These are phyloP conservation scores for Cynodonichthys magdalenae DNA, from an alignment of 2,797 vertebrate species.

Conservation along the genomic window DNA sequence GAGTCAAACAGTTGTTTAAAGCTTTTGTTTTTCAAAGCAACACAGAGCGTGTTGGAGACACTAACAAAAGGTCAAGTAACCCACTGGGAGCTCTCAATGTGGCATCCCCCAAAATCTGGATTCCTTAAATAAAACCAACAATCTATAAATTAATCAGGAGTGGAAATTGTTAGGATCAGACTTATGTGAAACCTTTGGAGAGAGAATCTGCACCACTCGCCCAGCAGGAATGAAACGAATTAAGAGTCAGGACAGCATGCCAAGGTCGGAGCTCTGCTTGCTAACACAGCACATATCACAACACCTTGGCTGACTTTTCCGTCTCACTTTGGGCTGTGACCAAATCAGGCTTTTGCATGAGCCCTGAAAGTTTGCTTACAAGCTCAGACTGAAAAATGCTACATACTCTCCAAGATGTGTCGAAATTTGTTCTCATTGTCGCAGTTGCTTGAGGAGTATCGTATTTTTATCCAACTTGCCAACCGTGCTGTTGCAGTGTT, in stretches of 20 bases:
- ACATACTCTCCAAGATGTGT: no score
- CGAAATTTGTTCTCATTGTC: no score
- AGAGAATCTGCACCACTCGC: conserved; percentile 19
- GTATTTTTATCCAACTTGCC: no score
- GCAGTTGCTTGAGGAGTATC: no score
- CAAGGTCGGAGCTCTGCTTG: conserved; percentile 59
- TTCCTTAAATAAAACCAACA: conserved; percentile 48
- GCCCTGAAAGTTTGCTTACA: conserved; percentile 40
- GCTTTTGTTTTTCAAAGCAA: conserved; percentile 22
- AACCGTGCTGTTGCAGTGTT: no score
- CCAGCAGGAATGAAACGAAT: conserved; percentile 3
- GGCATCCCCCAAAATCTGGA: conserved; percentile 32
- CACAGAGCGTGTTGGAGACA: conserved; percentile 22
- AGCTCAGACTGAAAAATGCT: not conserved
- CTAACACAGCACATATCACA: conserved; percentile 61
- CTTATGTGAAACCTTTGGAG: conserved; percentile 40
- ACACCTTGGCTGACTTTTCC: conserved; percentile 50
- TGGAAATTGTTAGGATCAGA: conserved; percentile 22
- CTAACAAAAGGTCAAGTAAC: conserved; percentile 44
- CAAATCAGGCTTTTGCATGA: conserved; percentile 32
- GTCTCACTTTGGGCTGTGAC: conserved; percentile 40
- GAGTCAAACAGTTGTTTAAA: conserved; percentile 40
- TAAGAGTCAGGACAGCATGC: conserved; percentile 31
- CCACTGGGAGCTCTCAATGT: conserved; percentile 35
- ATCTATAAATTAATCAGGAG: conserved; percentile 30